Conservation (phyloP, 2,797 vertebrate species). For the Chelon auratus region DNA sequence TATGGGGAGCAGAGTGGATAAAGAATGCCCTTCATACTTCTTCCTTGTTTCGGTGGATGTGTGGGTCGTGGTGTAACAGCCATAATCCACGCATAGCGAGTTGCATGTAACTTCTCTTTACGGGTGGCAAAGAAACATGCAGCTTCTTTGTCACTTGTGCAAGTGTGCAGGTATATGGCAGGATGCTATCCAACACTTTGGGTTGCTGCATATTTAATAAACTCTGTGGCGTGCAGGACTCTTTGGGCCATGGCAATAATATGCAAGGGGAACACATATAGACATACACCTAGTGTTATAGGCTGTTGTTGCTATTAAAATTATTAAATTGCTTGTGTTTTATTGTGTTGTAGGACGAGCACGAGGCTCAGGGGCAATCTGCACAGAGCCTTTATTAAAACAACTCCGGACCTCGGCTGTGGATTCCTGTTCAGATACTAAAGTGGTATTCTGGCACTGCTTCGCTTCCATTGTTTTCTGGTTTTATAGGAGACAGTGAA, state of each 20-base stretch:
- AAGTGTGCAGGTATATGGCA: background rate
- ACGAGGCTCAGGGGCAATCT: constrained; percentile 40
- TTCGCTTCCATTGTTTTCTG: constrained; percentile 39
- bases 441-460: constrained; percentile 49
- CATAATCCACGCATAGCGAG: constrained; percentile 4
- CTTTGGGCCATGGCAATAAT: constrained; percentile 38
- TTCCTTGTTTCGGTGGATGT: constrained; percentile 24
- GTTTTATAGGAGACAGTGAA: constrained; percentile 33
- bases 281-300: constrained; percentile 26
- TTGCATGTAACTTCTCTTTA: background rate
- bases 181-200: background rate
- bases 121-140: background rate
- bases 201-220: constrained; percentile 58
- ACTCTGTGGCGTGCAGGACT: constrained; percentile 25
- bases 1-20: constrained; percentile 50
- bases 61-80: constrained; percentile 32
- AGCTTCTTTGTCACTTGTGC: background rate
- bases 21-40: constrained; percentile 54
- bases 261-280: constrained; percentile 20
- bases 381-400: constrained; percentile 64
- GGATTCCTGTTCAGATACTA: constrained; percentile 41
- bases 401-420: constrained; percentile 41
- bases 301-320: constrained; percentile 32
- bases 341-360: constrained; percentile 54
- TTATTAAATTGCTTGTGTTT: constrained; percentile 53